These are phyloP conservation scores for Salvelinus alpinus DNA, from an alignment of 2,113 vertebrate species.

Conservation along the genomic window DNA sequence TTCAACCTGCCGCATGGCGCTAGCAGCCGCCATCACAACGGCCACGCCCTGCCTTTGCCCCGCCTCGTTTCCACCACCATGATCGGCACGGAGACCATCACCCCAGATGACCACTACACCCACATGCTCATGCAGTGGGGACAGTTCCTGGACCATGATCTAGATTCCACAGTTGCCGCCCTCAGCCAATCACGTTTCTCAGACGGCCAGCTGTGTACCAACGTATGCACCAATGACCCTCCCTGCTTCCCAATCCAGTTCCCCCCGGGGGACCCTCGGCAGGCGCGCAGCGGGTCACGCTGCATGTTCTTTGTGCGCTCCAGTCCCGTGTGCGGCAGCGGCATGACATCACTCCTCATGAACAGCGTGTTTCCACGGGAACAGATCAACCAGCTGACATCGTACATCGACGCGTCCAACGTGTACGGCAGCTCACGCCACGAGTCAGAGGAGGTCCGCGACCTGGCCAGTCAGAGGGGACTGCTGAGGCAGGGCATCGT, in stretches of 20 bases:
- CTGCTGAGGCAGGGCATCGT: conserved; percentile 92
- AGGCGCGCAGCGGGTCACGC: conserved; percentile 80
- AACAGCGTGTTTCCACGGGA: conserved; percentile 96
- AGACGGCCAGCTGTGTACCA: conserved; percentile 89
- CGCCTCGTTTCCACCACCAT: conserved; percentile 89
- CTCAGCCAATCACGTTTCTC: conserved; percentile 96
- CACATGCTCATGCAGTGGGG: conserved; percentile 99
- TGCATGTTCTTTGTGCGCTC: conserved; percentile 99
- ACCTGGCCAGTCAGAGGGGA: conserved; percentile 91
- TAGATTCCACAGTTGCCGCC: conserved; percentile 91
- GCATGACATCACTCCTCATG: conserved; percentile 98
- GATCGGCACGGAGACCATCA: conserved; percentile 88
- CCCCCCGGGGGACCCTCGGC: conserved; percentile 84
- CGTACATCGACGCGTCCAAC: conserved; percentile 93
- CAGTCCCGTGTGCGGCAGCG: conserved; percentile 95
- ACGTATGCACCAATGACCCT: conserved; percentile 90
- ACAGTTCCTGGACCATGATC: conserved; percentile 95
- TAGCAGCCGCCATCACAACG: conserved; percentile 77
- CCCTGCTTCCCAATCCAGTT: conserved; percentile 94
- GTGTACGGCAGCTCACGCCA: conserved; percentile 92
- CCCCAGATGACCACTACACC: conserved; percentile 88
- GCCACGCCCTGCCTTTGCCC: conserved; percentile 84
- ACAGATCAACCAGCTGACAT: conserved; percentile 97
- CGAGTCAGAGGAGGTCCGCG: conserved; percentile 87
- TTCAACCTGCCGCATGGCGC: conserved; percentile 92